Conservation (phyloP, 2,113 vertebrate species). For the Gorsachius goisagi region DNA sequence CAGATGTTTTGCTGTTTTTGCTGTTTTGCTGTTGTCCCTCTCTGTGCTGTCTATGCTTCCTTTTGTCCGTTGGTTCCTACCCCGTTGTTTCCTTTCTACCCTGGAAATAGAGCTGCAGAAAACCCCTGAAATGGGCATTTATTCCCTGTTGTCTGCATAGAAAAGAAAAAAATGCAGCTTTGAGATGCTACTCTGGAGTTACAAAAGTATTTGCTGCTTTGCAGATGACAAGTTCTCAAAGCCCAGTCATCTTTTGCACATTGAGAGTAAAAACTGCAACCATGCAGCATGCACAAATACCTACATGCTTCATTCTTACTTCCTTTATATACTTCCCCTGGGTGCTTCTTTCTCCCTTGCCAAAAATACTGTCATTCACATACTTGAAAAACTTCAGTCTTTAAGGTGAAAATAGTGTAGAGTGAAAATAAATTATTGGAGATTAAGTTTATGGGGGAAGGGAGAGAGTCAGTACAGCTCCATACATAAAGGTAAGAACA, state of each 20-base stretch:
- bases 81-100: neutral
- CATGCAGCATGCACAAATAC: neutral
- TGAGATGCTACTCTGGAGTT: neutral
- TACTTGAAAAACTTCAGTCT: neutral
- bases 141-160: neutral
- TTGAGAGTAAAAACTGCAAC: neutral
- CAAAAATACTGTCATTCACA: neutral
- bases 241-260: neutral
- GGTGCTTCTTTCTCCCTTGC: neutral
- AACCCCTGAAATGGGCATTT: neutral
- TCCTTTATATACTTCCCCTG: neutral
- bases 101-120: neutral
- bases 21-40: neutral
- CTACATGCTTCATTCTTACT: neutral
- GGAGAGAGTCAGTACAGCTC: neutral
- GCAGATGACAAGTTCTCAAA: neutral
- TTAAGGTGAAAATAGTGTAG: neutral
- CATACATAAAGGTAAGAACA: neutral
- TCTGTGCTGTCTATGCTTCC: neutral
- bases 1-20: no score
- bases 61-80: neutral
- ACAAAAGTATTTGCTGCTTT: neutral
- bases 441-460: neutral
- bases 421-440: neutral
- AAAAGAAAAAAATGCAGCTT: rapidly evolving